Evolutionary conservation across 2,888 invertebrate species (phyloP), one percentile per base, ranked within the genome.

Genomic region (Andrena trimmerana): DNA sequence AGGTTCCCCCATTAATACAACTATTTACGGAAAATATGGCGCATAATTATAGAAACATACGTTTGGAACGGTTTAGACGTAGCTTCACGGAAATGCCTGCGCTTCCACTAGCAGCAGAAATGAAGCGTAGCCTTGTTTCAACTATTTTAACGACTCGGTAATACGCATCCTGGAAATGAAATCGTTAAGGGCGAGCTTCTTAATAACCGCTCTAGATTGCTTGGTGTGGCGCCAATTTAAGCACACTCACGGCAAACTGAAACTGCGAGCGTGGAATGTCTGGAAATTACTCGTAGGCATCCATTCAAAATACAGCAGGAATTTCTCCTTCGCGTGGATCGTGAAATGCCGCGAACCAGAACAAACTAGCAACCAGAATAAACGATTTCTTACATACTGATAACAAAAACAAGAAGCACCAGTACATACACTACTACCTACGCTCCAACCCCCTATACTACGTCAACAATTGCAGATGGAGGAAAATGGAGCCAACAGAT

Each of bases 141-240:
- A 66, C 48, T 66, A 72, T 72, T 77, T 77, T 72, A 71, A 77
- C 62, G 60, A 75, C 69, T 54, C 6, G 52, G 31, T 76, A 69
- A 73, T 36, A 66, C 27, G 59, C 65, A 52, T 36, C 27, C 42
- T n/a, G 57, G 69, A 81, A 68, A 65, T 73, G 65, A 67, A 71
- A 72, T 60, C 36, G 52, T 73, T 59, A 65, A 78, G 57, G 52
- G 59, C 27, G 13, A 65, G 27, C 52, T 78, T 81, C 73, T 73
- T 78, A 67, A 78, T 73, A 78, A 78, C 57, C 69, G 48, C 60
- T 59, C 31, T 52, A 74, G 36, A 73, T 73, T 73, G 67, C 60
- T 78, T 78, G 78, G 66, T 81, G 54, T 69, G 59, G n/a, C 69
- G 78, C 78, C 73, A 81, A 81, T 78, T 78, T 73, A 33, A 63